Base-by-base conservation (phyloP, 2,113 vertebrate species). In the Alligator mississippiensis region DNA sequence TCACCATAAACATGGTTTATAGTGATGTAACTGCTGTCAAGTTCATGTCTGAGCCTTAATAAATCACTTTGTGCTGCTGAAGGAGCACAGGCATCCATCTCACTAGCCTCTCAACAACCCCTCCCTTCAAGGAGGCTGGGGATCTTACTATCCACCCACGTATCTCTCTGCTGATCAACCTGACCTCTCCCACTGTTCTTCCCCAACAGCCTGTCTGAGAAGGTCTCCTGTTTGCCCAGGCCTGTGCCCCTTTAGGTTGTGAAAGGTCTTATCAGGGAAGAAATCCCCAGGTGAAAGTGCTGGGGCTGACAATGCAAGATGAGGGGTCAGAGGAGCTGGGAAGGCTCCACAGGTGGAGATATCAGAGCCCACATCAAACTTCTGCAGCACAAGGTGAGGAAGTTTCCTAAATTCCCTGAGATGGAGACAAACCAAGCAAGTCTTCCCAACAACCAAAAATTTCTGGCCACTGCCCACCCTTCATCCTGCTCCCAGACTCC, bases 1-100 rank as follows among this genome's bases (percentile, higher is more conserved):
- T 95, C 95, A 95, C 91, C 93, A 92, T 95, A 97, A 96, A 97
- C 55, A 87, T 95, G 55, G 89, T 94, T 97, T 97, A 97, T 94
- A 79, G 86, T 59, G 2, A 89, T 95, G 86, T 90, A 76, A 5
- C 82, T 83, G 89, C 92, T 94, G 92, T 90, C 93, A 63, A 38
- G 34, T 75, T 58, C 83, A 4, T 4, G 1, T 68, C 77, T 54
- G 84, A 88, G 80, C 72, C 14, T 85, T 90, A 89, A 92, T 97
- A 95, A 95, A 98, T 97, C 95, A 97, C 87, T 54, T 87, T 14
- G 4, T 3, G n/a, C 84, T 91, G 82, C 77, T 90, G 85, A 63
- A 76, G 47, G 3, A n/a, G 61, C 5, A 63, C 38, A 54, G 59
- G 15, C 18, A 77, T 30, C 88, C 28, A 70, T 93, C 58, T 11